These are phyloP conservation scores for Lutraria lutraria DNA, from an alignment of 2,888 invertebrate genomes.

Conservation along the genomic window DNA sequence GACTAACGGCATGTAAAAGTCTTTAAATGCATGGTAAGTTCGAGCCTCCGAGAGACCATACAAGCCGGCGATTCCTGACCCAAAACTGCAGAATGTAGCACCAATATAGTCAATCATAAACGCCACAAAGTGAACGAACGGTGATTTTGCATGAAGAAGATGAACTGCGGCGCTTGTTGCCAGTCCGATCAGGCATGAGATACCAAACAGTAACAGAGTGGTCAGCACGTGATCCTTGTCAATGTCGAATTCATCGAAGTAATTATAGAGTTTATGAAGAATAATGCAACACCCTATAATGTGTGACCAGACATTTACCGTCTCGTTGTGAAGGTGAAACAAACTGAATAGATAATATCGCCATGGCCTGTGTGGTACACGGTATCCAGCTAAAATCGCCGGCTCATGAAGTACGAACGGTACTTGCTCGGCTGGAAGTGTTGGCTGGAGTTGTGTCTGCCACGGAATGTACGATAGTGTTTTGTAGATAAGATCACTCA, in stretches of 20 bases:
- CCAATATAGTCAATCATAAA: conserved; percentile 76
- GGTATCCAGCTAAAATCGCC: conserved; percentile 77
- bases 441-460: conserved; percentile 66
- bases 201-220: conserved; percentile 70
- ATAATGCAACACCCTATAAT: conserved; percentile 72
- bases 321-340: conserved; percentile 82
- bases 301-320: conserved; percentile 82
- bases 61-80: conserved; percentile 66
- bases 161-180: conserved; percentile 69
- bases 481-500: conserved; percentile 56
- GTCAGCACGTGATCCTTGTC: conserved; percentile 74
- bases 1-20: conserved; percentile 59
- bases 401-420: conserved; percentile 80
- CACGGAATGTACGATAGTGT: conserved; percentile 59
- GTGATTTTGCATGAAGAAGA: conserved; percentile 70
- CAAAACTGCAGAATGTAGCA: conserved; percentile 68
- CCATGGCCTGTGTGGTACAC: conserved; percentile 77
- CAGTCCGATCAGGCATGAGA: conserved; percentile 65
- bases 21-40: conserved; percentile 53
- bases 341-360: conserved; percentile 77
- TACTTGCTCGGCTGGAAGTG: conserved; percentile 72
- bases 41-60: conserved; percentile 64
- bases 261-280: conserved; percentile 66
- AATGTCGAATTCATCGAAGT: conserved; percentile 75
- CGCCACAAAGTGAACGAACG: conserved; percentile 68